Base-by-base conservation (phyloP, 2,113 vertebrate species). In the Dasyornis broadbenti region DNA sequence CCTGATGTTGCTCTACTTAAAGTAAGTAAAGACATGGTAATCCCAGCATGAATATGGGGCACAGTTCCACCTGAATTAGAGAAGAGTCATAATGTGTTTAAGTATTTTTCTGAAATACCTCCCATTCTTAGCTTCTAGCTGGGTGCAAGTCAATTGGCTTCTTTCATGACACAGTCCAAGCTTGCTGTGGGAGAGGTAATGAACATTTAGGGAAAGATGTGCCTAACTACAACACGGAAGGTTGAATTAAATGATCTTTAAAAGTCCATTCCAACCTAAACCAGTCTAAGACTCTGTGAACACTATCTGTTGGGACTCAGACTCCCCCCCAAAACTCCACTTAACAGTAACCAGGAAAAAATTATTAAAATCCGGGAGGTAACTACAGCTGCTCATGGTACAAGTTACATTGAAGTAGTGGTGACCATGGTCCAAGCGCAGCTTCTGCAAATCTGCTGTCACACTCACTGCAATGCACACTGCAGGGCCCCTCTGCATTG, bases 381-480 rank as follows among this genome's bases (percentile, higher is more conserved):
- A 35, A 16, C 9, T 35, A 22, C 44, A 44, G 56, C n/a, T 60
- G 18, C 3, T 79, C 40, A 45, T 26, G 15, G 24, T 52, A 18
- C 35, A 27, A 59, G 30, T 81, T 42, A 4, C 0, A 1, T 31
- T n/a, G 26, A 12, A 35, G 42, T 22, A 22, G 27, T 22, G 52
- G 75, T 31, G 69, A 30, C 33, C 2, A 0, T 8, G 7, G 21
- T 73, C 75, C 15, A 35, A 35, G 57, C 49, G 2, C 20, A 61
- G 31, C 70, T 85, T 44, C 53, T 26, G 7, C 56, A 49, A 2
- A 12, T 16, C 31, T 47, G 3, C 63, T 56, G 19, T 65, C 11
- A 5, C 0, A 0, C 6, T 47, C 31, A 0, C 27, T 7, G 50
- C 35, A 44, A 0, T 8, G 17, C 13, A 3, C 4, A 0, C 24